Conservation (phyloP, 2,888 invertebrate genomes). For the Conops quadrifasciatus region DNA sequence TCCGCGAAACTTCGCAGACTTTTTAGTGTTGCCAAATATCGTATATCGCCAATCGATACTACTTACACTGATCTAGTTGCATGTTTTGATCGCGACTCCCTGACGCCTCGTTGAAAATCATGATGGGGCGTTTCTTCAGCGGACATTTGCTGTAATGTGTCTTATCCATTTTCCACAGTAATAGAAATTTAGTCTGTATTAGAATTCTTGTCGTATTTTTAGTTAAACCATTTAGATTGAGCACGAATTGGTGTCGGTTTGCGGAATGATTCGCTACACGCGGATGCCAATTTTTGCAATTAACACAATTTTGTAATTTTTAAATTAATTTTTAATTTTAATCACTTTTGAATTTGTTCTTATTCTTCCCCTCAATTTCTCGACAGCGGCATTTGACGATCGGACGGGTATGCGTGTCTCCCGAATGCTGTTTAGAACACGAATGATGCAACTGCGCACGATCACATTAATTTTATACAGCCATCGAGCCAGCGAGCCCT, state of each 20-base stretch:
- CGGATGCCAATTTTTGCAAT: no score
- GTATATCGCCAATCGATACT: no score
- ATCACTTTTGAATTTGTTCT: not conserved
- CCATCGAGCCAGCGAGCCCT: slow-evolving; percentile 35
- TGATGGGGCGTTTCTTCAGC: slow-evolving; percentile 62
- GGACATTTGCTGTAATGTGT: slow-evolving; percentile 63
- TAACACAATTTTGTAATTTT: not conserved
- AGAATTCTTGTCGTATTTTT: no score
- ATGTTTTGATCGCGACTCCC: slow-evolving; percentile 45
- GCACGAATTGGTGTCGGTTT: no score
- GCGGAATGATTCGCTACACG: no score
- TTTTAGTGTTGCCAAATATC: no score
- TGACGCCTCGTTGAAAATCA: slow-evolving; percentile 41
- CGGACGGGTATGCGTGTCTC: slow-evolving; percentile 44
- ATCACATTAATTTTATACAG: slow-evolving; percentile 58
- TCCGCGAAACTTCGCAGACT: no score
- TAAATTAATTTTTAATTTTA: slow-evolving; percentile 2
- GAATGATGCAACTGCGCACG: slow-evolving; percentile 60
- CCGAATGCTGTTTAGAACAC: slow-evolving; percentile 53
- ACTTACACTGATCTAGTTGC: slow-evolving; percentile 54
- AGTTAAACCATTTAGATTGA: no score
- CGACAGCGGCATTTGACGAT: not conserved
- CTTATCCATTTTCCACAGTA: slow-evolving; percentile 56
- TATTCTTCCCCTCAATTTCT: not conserved
- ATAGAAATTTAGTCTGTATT: not conserved